phyloP scores from a whole-genome alignment of 2,888 invertebrate species.

The Conus canariensis region DNA sequence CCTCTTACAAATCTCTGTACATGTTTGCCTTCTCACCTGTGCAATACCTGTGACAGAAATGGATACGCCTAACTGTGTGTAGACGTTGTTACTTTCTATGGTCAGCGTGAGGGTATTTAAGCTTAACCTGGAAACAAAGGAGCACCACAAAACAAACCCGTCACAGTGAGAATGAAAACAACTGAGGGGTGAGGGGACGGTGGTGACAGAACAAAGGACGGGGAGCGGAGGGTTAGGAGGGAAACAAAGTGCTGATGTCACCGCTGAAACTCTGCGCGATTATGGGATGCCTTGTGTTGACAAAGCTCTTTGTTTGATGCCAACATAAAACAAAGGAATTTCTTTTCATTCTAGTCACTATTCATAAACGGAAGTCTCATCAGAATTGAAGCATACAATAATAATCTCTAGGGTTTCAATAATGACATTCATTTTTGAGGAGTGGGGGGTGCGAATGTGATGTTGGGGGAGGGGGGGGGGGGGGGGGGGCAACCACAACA shows the following conservation, averaged over 20 bases:
- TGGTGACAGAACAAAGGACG: not conserved
- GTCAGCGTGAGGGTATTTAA: constrained; percentile 98
- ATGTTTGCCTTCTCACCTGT: constrained; percentile 84
- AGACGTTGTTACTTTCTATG: constrained; percentile 96
- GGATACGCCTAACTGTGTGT: constrained; percentile 97
- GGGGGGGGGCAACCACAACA: too few relatives aligned
- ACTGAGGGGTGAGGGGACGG: too few relatives aligned
- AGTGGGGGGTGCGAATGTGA: too few relatives aligned
- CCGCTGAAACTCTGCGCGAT: not conserved
- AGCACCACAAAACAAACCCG: not conserved
- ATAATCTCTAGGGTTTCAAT: too few relatives aligned
- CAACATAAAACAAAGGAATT: too few relatives aligned
- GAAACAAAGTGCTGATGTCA: not conserved
- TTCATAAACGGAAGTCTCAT: too few relatives aligned
- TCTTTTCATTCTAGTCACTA: too few relatives aligned
- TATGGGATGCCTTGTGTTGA: not conserved
- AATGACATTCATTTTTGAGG: too few relatives aligned
- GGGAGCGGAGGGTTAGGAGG: not conserved
- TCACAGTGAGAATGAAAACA: not conserved
- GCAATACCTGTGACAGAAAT: constrained; percentile 98
- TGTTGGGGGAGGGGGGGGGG: too few relatives aligned
- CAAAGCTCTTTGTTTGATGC: not conserved
- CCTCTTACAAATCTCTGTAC: not conserved
- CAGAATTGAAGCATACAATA: too few relatives aligned
- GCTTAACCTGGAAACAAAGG: constrained; percentile 86